These are phyloP conservation scores for Cordilura impudica DNA, from an alignment of 2,888 invertebrate genomes.

Conservation along the genomic window DNA sequence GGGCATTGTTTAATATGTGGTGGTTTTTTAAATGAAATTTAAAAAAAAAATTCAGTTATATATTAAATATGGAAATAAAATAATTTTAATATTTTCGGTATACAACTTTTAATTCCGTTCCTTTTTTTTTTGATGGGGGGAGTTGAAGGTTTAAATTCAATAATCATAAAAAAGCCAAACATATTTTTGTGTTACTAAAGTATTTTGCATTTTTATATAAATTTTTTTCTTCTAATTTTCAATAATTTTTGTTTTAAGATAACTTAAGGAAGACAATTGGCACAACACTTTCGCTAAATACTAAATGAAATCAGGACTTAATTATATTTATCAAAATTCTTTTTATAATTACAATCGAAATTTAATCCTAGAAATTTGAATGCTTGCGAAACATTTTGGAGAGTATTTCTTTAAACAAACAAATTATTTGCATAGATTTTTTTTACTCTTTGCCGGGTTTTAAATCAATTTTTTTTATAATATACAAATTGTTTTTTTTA, in stretches of 20 bases:
- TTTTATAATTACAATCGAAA: background rate
- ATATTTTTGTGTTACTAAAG: background rate
- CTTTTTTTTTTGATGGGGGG: too few relatives aligned
- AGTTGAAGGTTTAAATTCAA: too few relatives aligned
- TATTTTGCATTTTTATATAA: background rate
- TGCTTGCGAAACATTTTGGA: background rate
- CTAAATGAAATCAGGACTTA: conserved; percentile 29
- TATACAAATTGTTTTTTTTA: conserved; percentile 10
- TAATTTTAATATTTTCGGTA: too few relatives aligned
- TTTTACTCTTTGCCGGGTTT: conserved; percentile 52
- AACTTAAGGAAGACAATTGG: conserved; percentile 63
- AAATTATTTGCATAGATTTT: conserved; percentile 9
- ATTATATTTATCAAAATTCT: conserved; percentile 1
- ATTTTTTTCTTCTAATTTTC: background rate
- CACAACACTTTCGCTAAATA: conserved; percentile 62
- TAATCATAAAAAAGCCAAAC: background rate
- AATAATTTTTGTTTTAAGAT: conserved; percentile 9
- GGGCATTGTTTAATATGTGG: background rate
- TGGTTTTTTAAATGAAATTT: conserved; percentile 13
- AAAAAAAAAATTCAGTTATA: too few relatives aligned
- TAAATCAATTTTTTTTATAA: conserved; percentile 16
- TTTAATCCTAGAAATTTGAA: conserved; percentile 20
- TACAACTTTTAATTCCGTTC: too few relatives aligned
- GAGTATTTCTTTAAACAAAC: background rate
- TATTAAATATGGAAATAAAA: too few relatives aligned